Conservation (phyloP, 30 jellyfish, hydroid and myxozoan genomes). For the Hydractinia symbiolongicarpus region DNA sequence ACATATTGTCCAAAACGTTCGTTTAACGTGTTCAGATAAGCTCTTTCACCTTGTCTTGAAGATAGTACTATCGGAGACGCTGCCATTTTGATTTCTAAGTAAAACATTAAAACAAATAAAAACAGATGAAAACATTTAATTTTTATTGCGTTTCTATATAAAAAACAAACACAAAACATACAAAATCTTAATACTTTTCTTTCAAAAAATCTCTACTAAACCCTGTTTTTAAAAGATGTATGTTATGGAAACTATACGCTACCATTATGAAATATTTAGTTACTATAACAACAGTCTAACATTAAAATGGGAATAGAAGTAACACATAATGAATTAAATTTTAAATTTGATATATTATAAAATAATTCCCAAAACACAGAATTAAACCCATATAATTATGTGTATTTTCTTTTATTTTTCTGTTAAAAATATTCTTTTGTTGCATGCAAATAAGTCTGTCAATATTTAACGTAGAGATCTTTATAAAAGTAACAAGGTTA, state of each 20-base stretch:
- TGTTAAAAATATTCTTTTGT: too few relatives aligned
- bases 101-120: neutral
- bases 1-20: constrained; percentile 71
- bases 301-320: too few relatives aligned
- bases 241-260: neutral
- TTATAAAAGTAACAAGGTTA: neutral
- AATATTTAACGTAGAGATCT: neutral
- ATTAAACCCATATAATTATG: too few relatives aligned
- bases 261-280: neutral
- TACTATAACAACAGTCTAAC: too few relatives aligned
- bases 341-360: too few relatives aligned
- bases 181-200: neutral
- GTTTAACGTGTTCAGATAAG: constrained; percentile 40
- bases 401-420: too few relatives aligned
- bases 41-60: constrained; percentile 47
- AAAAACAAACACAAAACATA: neutral
- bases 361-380: too few relatives aligned
- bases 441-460: too few relatives aligned
- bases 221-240: neutral
- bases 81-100: constrained; percentile 33
- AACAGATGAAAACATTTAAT: neutral
- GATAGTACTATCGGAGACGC: constrained; percentile 59
- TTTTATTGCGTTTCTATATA: neutral
- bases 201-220: neutral
- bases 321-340: too few relatives aligned